Base-by-base conservation (phyloP, 2,888 invertebrate genomes). In the Diploptera punctata region DNA sequence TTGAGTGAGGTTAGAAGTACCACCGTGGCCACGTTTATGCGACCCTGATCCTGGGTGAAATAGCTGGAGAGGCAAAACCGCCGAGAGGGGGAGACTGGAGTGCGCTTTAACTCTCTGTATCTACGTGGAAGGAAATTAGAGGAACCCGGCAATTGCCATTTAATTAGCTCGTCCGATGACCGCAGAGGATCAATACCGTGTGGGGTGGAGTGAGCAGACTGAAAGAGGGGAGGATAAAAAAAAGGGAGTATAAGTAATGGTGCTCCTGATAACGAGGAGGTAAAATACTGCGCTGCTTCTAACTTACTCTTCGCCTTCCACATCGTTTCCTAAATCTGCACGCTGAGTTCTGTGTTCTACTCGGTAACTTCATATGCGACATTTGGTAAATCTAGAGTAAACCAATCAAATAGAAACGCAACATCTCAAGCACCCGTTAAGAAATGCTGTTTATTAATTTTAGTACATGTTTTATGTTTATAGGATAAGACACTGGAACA, bases 151-250 rank as follows among this genome's bases (percentile, higher is more conserved):
- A 74, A 74, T 74, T 71, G 74, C 74, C 70, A 74, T 74, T 74
- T 74, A 74, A 74, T 74, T 74, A 74, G 74, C 71, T 54, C 65
- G 71, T 71, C 68, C 74, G 68, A 71, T 74, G 74, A 74, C 74
- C 74, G 74, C 71, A 71, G 54, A 60, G 54, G 74, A 74, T 74
- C 74, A 74, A 74, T 74, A 74, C 68, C 19, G 31, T 47, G 65
- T 43, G 60, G 47, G 44, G 70, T 52, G 44, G 69, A 49, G 72
- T 54, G 72, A 33, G 54, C 19, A 43, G 43, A 44, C 57, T n/a
- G 61, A 68, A 72, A 69, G 44, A 57, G 62, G 62, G 43, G 62
- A 16, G 54, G n/a, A n/a, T n/a, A n/a, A n/a, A n/a, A 54, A 54
- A 54, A 54, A 54, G 26, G 24, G 54, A 24, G 10, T 24, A 24